phyloP scores from a whole-genome alignment of 2,113 vertebrate species.

The Grallaria varia region DNA sequence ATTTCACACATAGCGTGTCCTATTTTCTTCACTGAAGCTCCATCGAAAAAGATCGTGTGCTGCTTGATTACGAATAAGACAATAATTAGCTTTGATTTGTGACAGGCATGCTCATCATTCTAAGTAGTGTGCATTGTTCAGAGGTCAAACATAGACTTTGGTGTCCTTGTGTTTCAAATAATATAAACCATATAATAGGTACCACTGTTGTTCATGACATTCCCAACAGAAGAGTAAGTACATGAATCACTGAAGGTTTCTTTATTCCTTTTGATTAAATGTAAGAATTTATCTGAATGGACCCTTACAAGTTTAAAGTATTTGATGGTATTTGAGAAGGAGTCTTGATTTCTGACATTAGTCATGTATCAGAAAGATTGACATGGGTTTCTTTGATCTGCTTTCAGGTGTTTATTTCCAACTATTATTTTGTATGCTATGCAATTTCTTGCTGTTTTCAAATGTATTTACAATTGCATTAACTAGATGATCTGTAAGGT shows the following conservation, averaged over 20 bases:
- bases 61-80: neutral
- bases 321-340: neutral
- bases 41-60: neutral
- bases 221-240: neutral
- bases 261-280: neutral
- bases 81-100: neutral
- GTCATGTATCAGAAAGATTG: neutral
- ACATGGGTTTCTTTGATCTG: neutral
- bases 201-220: neutral
- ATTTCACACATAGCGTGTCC: neutral
- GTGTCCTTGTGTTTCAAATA: neutral
- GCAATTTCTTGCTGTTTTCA: neutral
- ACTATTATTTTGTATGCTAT: neutral
- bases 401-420: neutral
- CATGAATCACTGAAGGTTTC: neutral
- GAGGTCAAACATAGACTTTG: neutral
- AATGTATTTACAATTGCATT: neutral
- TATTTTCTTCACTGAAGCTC: neutral
- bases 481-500: neutral
- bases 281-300: neutral
- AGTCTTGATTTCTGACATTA: neutral
- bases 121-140: neutral
- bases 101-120: neutral
- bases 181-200: neutral
- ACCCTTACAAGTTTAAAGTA: neutral